Evolutionary conservation across 2,888 invertebrate species (phyloP).

Genomic region (Bedellia somnulentella): DNA sequence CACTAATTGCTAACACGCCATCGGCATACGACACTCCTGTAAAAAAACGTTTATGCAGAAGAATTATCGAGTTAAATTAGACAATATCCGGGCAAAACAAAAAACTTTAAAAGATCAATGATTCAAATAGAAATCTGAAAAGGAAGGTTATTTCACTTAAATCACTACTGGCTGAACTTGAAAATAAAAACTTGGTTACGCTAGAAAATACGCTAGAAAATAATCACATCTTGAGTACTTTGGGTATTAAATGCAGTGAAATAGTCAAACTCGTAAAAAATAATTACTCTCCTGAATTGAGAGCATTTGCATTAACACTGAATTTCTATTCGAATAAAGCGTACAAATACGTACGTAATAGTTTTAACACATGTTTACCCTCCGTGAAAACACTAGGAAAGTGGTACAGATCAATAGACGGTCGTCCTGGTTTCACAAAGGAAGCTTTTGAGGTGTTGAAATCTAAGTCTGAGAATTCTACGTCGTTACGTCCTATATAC

Average conservation of each 20-base stretch:
- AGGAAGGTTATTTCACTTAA: too few species aligned
- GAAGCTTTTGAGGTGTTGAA: too few species aligned
- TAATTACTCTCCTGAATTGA: background rate
- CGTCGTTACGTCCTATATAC: too few species aligned
- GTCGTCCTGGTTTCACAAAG: too few species aligned
- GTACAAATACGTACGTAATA: background rate
- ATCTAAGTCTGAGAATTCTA: too few species aligned
- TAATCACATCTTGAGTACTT: background rate
- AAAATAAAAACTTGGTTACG: background rate
- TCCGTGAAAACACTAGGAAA: background rate
- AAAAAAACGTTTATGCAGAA: background rate
- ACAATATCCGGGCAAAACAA: background rate
- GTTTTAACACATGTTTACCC: background rate
- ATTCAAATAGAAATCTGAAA: too few species aligned
- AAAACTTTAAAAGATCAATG: too few species aligned
- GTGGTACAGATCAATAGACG: too few species aligned
- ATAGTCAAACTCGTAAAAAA: background rate
- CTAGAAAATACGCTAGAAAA: background rate
- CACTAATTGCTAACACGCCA: background rate
- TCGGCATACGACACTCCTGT: background rate
- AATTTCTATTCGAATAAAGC: background rate
- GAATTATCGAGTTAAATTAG: background rate
- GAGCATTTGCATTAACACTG: background rate
- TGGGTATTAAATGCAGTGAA: background rate
- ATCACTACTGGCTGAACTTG: background rate